These are phyloP conservation scores for Pitangus sulphuratus DNA, from an alignment of 2,797 vertebrate species.

Conservation along the genomic window DNA sequence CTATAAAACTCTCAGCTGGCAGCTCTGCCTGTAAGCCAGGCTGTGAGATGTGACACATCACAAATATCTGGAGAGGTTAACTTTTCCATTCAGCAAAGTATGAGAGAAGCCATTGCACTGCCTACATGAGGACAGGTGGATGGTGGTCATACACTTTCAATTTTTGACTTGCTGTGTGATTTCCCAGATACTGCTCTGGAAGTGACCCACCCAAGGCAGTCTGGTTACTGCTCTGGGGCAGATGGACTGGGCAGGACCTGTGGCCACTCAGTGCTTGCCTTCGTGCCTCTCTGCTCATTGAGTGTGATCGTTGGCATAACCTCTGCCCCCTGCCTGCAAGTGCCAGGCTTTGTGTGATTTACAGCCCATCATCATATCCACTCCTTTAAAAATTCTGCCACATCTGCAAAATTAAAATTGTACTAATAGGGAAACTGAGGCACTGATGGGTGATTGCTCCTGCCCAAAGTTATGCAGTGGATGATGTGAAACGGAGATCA, in stretches of 20 bases:
- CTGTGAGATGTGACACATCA: background rate
- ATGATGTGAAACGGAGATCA: background rate
- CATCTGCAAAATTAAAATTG: background rate
- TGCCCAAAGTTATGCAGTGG: background rate
- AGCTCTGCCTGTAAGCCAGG: background rate
- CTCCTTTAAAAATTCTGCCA: background rate
- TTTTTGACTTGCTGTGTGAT: background rate
- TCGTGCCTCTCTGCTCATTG: background rate
- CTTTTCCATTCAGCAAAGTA: background rate
- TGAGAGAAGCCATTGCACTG: background rate
- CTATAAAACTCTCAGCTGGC: background rate
- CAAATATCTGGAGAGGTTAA: background rate
- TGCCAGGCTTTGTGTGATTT: background rate
- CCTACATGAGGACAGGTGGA: background rate
- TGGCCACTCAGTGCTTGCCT: background rate
- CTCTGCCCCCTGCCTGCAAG: background rate
- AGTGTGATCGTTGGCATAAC: background rate
- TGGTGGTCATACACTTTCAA: background rate
- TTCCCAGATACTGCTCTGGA: background rate
- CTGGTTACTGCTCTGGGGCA: background rate
- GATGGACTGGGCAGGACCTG: background rate
- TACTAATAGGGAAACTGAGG: background rate
- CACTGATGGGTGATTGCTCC: background rate
- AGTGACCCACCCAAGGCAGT: background rate
- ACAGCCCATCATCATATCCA: fast-evolving